Evolutionary conservation across 2,113 vertebrate species (phyloP).

Genomic region (Colaptes auratus): DNA sequence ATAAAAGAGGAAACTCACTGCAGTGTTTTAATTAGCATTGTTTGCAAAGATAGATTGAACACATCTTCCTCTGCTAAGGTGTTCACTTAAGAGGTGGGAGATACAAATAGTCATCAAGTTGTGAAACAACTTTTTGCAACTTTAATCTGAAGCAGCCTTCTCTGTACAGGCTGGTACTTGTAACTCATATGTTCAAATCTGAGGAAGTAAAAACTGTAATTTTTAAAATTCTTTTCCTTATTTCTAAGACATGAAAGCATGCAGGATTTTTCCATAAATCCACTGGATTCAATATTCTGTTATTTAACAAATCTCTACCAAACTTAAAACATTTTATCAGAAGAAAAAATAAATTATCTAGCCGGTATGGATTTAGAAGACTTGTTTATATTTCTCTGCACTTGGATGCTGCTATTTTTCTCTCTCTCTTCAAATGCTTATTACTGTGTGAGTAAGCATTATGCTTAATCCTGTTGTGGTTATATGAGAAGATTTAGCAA

Average conservation of each 20-base stretch:
- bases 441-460: not conserved
- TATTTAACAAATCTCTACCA: not conserved
- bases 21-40: not conserved
- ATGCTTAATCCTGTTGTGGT: constrained; percentile 6
- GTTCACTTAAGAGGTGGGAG: not conserved
- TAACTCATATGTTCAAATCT: not conserved
- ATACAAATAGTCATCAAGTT: not conserved
- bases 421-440: not conserved
- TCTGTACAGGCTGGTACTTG: not conserved
- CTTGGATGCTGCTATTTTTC: not conserved
- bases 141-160: not conserved
- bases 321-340: not conserved
- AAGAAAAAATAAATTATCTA: not conserved
- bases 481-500: constrained; percentile 10
- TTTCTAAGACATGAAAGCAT: not conserved
- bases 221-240: not conserved
- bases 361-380: not conserved
- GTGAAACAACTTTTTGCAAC: not conserved
- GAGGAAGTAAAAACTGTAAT: not conserved
- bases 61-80: not conserved
- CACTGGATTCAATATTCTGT: not conserved
- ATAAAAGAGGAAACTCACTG: not conserved
- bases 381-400: not conserved
- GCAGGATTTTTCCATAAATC: not conserved
- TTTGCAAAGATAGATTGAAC: not conserved